Percentiles rank a stretch among this genome's conserved stretches.
These are phyloP conservation scores for Lasioglossum oenotherae DNA, from an alignment of 2,888 invertebrate genomes.

Conservation along the genomic window DNA sequence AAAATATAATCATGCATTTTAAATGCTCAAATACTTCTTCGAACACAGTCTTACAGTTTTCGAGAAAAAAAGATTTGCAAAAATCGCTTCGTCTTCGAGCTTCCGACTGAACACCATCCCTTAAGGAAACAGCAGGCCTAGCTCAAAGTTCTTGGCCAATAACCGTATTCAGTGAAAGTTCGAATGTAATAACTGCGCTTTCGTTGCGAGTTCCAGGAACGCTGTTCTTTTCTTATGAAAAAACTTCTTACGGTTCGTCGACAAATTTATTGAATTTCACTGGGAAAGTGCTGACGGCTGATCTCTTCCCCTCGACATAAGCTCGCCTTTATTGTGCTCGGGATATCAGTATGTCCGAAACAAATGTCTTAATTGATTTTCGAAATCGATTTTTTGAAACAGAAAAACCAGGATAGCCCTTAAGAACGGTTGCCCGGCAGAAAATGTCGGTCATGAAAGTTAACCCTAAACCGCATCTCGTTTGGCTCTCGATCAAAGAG, in stretches of 20 bases:
- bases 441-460: slow-evolving; percentile 38
- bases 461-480: slow-evolving; percentile 51
- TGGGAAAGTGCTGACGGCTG: background rate
- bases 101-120: background rate
- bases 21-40: background rate
- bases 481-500: slow-evolving; percentile 68
- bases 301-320: background rate
- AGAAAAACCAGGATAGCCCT: background rate
- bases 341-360: slow-evolving; percentile 10
- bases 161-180: background rate
- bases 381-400: background rate
- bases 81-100: background rate
- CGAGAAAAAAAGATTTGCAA: background rate
- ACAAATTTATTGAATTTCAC: slow-evolving; percentile 26
- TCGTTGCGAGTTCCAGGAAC: background rate
- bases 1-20: background rate
- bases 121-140: background rate
- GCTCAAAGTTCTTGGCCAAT: background rate
- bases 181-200: slow-evolving; percentile 23
- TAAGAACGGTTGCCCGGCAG: slow-evolving; percentile 2
- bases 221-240: slow-evolving; percentile 4
- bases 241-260: slow-evolving; percentile 13
- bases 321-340: background rate
- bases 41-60: background rate
- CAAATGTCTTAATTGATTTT: background rate